Evolutionary conservation across 2,113 vertebrate species (phyloP).

Genomic region (Speoplatyrhinus poulsoni): DNA sequence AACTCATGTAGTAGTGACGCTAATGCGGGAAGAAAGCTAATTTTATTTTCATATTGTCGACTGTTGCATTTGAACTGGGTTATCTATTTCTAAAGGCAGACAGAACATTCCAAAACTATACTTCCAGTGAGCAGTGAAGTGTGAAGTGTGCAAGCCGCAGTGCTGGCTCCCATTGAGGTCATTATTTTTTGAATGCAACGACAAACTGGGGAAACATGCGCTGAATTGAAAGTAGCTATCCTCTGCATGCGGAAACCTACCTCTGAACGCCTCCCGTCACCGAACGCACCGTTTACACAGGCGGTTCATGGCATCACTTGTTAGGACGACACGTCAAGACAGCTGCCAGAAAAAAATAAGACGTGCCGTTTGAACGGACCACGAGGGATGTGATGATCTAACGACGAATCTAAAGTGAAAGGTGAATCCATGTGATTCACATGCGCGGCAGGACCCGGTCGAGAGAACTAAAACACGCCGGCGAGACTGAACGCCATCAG

Average conservation of each 20-base stretch:
- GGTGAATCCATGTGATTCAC: conserved; percentile 24
- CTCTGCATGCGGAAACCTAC: conserved; percentile 47
- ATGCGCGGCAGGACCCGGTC: background rate
- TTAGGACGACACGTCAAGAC: conserved; percentile 46
- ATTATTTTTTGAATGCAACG: conserved; percentile 34
- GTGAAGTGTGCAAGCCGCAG: conserved; percentile 44
- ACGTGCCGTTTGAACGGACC: conserved; percentile 34
- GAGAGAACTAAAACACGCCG: background rate
- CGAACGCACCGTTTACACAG: conserved; percentile 40
- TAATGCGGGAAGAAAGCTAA: too few relatives aligned
- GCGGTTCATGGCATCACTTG: conserved; percentile 39
- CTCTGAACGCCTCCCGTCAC: conserved; percentile 29
- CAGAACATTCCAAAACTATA: conserved; percentile 40
- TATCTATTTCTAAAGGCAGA: background rate
- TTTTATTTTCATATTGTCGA: too few relatives aligned
- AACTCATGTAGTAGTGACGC: too few relatives aligned
- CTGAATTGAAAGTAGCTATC: conserved; percentile 49
- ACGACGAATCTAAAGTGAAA: background rate
- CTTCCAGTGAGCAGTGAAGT: conserved; percentile 14
- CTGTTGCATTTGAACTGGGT: background rate
- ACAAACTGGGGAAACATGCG: conserved; percentile 38
- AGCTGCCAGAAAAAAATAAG: conserved; percentile 24
- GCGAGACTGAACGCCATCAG: conserved; percentile 6
- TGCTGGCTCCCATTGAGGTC: conserved; percentile 55
- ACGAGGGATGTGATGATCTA: conserved; percentile 17